phyloP scores from a whole-genome alignment of 1,140 invertebrate genomes.

The Tribolium castaneum region DNA sequence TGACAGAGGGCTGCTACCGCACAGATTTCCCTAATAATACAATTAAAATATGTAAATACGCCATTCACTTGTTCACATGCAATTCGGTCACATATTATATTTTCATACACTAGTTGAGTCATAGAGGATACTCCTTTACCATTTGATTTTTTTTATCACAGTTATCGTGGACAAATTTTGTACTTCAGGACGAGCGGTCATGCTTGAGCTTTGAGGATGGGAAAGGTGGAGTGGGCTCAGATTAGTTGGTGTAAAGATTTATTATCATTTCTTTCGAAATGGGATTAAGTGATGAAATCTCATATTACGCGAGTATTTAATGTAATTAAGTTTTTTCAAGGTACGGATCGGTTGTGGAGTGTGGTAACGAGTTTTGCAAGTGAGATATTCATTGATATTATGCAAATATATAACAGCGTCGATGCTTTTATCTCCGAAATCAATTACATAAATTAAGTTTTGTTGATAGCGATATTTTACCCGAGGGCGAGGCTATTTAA shows the following conservation, averaged over 20 bases:
- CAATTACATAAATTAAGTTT: conserved; percentile 34
- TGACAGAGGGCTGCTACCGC: not conserved
- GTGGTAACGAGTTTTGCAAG: not conserved
- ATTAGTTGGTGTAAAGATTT: not conserved
- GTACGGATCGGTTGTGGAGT: not conserved
- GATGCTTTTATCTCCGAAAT: conserved; percentile 21
- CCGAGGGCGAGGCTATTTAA: not conserved
- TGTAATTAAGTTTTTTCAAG: conserved; percentile 8
- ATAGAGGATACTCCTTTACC: no score
- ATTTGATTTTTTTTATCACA: no score
- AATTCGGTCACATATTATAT: no score
- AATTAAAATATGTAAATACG: not conserved
- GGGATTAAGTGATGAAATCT: not conserved
- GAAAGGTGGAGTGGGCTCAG: no score
- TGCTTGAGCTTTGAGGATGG: no score
- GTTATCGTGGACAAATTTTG: no score
- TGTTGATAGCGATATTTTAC: conserved; percentile 14
- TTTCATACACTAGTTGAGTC: not conserved
- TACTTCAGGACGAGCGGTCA: no score
- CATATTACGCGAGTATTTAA: not conserved
- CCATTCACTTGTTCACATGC: not conserved
- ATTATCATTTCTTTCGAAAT: not conserved
- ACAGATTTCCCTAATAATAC: not conserved
- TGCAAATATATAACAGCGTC: conserved; percentile 8
- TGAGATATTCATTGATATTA: conserved; percentile 22